Evolutionary conservation across 2,888 invertebrate species (phyloP).

Genomic region (Clunio marinus): DNA sequence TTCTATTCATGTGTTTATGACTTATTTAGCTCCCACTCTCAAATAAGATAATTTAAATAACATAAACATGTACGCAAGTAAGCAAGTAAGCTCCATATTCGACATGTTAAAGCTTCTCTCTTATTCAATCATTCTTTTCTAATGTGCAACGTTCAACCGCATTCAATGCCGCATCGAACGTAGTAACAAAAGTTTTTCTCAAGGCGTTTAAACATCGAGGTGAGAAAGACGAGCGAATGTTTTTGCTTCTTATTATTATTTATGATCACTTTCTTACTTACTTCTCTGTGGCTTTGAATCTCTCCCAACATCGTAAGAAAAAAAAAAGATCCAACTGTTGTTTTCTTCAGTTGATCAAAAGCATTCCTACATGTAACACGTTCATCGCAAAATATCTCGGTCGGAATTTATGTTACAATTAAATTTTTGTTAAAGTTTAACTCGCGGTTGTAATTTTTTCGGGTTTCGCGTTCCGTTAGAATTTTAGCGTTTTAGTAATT

Average conservation of each 20-base stretch:
- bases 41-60: no score
- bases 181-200: neutral
- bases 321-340: constrained; percentile 27
- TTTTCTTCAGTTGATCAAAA: constrained; percentile 38
- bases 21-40: no score
- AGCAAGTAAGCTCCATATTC: no score
- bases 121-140: neutral
- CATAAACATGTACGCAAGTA: no score
- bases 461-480: constrained; percentile 15
- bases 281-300: neutral
- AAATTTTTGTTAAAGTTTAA: neutral
- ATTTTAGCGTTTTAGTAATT: neutral
- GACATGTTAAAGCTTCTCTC: neutral
- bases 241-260: constrained; percentile 5
- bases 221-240: neutral
- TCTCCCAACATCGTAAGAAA: neutral
- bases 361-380: constrained; percentile 35
- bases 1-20: no score
- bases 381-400: no score
- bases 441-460: neutral
- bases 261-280: neutral
- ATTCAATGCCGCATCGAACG: neutral
- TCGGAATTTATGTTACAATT: no score
- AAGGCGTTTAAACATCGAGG: neutral
- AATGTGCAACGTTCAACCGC: neutral